These are phyloP conservation scores for Conus canariensis DNA, from an alignment of 2,888 invertebrate species.

Conservation along the genomic window DNA sequence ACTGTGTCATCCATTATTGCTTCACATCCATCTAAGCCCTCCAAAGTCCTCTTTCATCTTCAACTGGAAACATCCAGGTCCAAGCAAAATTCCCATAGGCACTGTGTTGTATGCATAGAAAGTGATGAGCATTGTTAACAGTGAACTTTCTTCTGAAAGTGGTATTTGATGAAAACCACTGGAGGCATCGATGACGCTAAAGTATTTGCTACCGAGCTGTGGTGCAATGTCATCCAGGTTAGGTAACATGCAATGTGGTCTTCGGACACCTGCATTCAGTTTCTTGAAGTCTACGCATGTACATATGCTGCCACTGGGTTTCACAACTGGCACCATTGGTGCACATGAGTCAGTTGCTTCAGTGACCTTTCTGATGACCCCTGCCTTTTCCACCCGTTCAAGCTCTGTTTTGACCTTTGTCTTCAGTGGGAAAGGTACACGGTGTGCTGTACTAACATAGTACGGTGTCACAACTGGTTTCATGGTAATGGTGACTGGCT, in stretches of 20 bases:
- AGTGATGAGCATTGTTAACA: not conserved
- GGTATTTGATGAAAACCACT: not conserved
- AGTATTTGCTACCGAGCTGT: not conserved
- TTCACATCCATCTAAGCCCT: not conserved
- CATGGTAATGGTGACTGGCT: not conserved
- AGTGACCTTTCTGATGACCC: not conserved
- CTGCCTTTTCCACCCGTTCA: not conserved
- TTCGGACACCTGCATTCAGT: not conserved
- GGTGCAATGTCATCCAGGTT: constrained; percentile 14
- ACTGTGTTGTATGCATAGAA: not conserved
- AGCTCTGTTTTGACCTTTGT: not conserved
- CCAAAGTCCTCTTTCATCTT: constrained; percentile 18
- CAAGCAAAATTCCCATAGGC: constrained; percentile 26
- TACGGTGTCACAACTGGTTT: not conserved
- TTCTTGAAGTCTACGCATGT: constrained; percentile 4
- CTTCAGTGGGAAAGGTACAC: not conserved
- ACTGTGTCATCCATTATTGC: constrained; percentile 53
- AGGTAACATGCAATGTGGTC: constrained; percentile 12
- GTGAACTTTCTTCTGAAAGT: not conserved
- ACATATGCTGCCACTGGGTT: not conserved
- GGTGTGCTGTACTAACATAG: not conserved
- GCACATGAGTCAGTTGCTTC: constrained; percentile 15
- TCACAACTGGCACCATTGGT: constrained; percentile 2
- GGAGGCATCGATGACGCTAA: not conserved
- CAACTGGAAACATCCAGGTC: not conserved